Evolutionary conservation across 1,140 invertebrate genomes (phyloP).

Genomic region (Psix sp.): DNA sequence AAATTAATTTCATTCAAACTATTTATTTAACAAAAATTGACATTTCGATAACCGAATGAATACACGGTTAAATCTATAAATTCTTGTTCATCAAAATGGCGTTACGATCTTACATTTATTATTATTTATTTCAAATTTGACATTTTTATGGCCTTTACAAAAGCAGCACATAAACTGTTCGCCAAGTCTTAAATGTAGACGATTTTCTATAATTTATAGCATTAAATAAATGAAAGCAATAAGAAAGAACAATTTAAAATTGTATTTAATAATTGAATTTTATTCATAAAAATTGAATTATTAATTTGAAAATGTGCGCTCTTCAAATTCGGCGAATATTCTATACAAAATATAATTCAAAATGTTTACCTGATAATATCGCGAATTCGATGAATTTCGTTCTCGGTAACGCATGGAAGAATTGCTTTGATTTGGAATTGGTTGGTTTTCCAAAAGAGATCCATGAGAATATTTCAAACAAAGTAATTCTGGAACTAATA

Average conservation of each 20-base stretch:
- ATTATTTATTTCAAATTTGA: constrained; percentile 58
- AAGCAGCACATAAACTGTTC: constrained; percentile 49
- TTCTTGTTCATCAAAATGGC: constrained; percentile 35
- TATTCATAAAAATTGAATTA: too few species aligned
- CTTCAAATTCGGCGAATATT: too few species aligned
- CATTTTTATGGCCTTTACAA: constrained; percentile 54
- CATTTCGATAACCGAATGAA: not conserved
- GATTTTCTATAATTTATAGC: not conserved
- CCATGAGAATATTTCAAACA: constrained; percentile 77
- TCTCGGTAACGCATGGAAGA: constrained; percentile 23
- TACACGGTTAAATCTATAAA: not conserved
- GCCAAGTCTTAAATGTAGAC: constrained; percentile 20
- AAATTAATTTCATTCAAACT: too few species aligned
- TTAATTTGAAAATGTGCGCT: too few species aligned
- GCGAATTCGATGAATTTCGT: constrained; percentile 60
- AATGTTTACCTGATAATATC: constrained; percentile 58
- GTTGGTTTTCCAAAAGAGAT: constrained; percentile 70
- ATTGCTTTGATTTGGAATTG: constrained; percentile 63
- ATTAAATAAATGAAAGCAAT: not conserved
- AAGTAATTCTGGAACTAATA: constrained; percentile 77
- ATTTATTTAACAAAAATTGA: not conserved
- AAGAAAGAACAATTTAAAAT: too few species aligned
- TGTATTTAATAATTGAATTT: too few species aligned
- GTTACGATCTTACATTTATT: constrained; percentile 57
- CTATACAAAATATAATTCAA: not conserved